A percentile compares a stretch with the other conserved stretches of the same genome.
Evolutionary conservation across 2,888 invertebrate genomes (phyloP).

Genomic region (Erannis defoliaria): DNA sequence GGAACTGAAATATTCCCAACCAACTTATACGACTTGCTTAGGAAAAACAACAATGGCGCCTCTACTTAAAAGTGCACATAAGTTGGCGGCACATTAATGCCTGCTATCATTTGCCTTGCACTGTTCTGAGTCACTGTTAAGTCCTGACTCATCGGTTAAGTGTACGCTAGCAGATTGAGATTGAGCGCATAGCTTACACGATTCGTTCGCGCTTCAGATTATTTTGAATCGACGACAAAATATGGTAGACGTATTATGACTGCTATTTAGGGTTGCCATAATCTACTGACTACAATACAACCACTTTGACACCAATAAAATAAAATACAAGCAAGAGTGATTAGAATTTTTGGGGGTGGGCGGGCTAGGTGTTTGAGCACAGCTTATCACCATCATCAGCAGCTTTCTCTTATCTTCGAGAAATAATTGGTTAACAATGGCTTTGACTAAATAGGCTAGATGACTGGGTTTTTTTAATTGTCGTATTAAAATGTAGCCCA

Average conservation of each 20-base stretch:
- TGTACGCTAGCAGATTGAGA: slow-evolving; percentile 70
- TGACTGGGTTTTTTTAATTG: too few species aligned
- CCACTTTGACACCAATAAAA: neutral
- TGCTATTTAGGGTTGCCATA: slow-evolving; percentile 27
- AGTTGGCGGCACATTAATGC: neutral
- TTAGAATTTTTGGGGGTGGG: too few species aligned
- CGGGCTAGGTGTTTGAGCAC: too few species aligned
- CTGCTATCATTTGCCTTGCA: slow-evolving; percentile 24
- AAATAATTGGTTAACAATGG: too few species aligned
- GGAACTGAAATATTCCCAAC: too few species aligned
- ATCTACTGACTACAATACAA: neutral
- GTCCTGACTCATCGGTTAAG: slow-evolving; percentile 59
- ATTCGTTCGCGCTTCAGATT: slow-evolving; percentile 29
- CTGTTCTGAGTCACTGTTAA: slow-evolving; percentile 55
- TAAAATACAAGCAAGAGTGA: too few species aligned
- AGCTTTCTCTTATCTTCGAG: too few species aligned
- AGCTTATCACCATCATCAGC: too few species aligned
- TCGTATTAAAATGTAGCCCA: too few species aligned
- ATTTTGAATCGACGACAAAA: slow-evolving; percentile 42
- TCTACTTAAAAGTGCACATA: neutral
- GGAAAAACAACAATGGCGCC: too few species aligned
- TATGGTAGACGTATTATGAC: slow-evolving; percentile 19
- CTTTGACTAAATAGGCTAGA: too few species aligned
- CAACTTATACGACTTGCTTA: too few species aligned
- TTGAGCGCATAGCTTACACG: slow-evolving; percentile 56